Evolutionary conservation across 1,140 invertebrate genomes (phyloP).

Genomic region (Rhysida immarginata): DNA sequence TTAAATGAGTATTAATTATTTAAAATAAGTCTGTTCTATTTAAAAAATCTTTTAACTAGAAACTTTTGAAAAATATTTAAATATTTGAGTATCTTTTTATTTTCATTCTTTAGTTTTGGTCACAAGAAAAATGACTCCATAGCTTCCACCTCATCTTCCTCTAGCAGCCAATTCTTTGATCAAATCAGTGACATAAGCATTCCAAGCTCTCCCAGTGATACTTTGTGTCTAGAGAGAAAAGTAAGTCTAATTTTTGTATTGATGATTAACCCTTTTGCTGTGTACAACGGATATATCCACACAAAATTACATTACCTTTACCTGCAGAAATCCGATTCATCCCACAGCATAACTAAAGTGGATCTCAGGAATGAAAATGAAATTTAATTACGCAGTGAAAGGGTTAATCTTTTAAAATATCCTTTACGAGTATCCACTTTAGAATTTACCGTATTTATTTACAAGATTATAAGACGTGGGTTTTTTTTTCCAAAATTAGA

Average conservation of each 20-base stretch:
- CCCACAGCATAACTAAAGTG: not conserved
- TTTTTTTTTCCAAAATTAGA: no score
- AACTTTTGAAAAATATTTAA: no score
- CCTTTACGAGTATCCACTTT: no score
- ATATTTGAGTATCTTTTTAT: no score
- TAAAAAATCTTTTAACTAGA: no score
- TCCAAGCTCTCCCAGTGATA: conserved; percentile 15
- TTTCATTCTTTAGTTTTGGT: conserved; percentile 30
- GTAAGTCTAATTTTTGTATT: conserved; percentile 17
- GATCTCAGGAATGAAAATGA: not conserved
- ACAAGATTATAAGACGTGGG: no score
- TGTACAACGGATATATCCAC: no score
- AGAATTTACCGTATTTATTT: no score
- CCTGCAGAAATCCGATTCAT: no score
- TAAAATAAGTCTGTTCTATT: no score
- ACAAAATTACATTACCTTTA: no score
- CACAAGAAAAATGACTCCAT: conserved; percentile 83
- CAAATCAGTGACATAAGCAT: conserved; percentile 49
- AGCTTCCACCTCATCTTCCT: conserved; percentile 57
- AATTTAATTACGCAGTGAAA: not conserved
- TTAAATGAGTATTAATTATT: no score
- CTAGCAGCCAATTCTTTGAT: conserved; percentile 47
- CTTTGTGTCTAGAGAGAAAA: conserved; percentile 45
- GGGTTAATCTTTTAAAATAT: not conserved
- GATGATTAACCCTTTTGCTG: not conserved